A percentile compares a stretch with the other conserved stretches of the same genome.
Evolutionary conservation across 2,888 invertebrate genomes (phyloP).

Genomic region (Diloba caeruleocephala): DNA sequence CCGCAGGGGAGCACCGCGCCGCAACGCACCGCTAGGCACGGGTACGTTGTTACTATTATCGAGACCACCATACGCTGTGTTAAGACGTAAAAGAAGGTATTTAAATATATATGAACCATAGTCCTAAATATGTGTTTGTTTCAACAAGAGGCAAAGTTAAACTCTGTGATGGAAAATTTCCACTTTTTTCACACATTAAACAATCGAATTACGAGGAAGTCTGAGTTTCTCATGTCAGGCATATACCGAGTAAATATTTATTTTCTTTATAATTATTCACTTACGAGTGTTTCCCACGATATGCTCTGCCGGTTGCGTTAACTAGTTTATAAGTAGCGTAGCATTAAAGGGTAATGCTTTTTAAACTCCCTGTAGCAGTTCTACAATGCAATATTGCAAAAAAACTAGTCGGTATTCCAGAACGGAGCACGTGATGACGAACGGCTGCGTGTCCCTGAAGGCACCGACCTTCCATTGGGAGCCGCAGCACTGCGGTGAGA

Average conservation of each 20-base stretch:
- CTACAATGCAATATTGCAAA: conserved; percentile 67
- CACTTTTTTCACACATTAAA: conserved; percentile 11
- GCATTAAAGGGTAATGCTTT: conserved; percentile 58
- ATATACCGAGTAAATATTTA: conserved; percentile 26
- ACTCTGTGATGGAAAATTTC: conserved; percentile 12
- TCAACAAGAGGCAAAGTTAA: neutral
- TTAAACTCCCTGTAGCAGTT: conserved; percentile 57
- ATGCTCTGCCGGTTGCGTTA: conserved; percentile 55
- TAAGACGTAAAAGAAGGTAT: no score
- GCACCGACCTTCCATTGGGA: conserved; percentile 95
- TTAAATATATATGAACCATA: no score
- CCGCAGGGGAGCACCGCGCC: conserved; percentile 93
- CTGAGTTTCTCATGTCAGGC: conserved; percentile 23
- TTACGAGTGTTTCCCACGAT: conserved; percentile 62
- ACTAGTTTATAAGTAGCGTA: conserved; percentile 57
- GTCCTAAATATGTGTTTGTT: neutral
- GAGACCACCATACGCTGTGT: neutral
- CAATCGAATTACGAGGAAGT: conserved; percentile 18
- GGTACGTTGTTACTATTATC: conserved; percentile 75
- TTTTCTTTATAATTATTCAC: conserved; percentile 59
- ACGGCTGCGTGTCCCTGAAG: conserved; percentile 94
- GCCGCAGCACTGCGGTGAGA: conserved; percentile 94
- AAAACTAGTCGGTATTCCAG: conserved; percentile 87
- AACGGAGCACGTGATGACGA: conserved; percentile 88
- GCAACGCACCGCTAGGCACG: conserved; percentile 93